Evolutionary conservation across 2,888 invertebrate species (phyloP).

Genomic region (Seira ritae): DNA sequence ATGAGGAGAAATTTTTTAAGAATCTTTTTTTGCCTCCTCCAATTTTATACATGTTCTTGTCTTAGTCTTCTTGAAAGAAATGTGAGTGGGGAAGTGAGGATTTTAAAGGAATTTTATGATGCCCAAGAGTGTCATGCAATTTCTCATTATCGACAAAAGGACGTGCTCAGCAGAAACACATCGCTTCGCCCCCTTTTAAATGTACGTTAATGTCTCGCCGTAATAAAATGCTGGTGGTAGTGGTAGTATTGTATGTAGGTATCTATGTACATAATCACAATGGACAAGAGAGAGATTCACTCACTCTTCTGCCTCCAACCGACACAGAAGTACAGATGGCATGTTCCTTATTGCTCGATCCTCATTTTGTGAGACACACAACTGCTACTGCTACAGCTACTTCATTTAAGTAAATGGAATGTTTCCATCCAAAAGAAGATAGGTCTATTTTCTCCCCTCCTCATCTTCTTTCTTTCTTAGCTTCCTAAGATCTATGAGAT

Average conservation of each 20-base stretch:
- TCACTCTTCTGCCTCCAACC: no score
- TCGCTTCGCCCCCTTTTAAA: conserved; percentile 51
- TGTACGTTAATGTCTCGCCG: conserved; percentile 51
- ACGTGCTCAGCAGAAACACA: conserved; percentile 61
- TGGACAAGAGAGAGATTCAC: neutral
- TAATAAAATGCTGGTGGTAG: no score
- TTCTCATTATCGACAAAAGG: conserved; percentile 72
- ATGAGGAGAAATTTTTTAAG: no score
- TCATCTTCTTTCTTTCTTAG: conserved; percentile 39
- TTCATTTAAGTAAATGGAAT: conserved; percentile 53
- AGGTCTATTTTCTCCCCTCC: conserved; percentile 36
- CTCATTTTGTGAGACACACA: conserved; percentile 29
- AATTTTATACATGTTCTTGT: no score
- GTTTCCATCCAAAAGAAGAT: no score
- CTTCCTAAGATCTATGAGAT: conserved; percentile 36
- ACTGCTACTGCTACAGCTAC: neutral
- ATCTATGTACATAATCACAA: neutral
- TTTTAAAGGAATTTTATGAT: conserved; percentile 69
- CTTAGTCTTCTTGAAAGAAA: no score
- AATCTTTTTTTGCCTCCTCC: no score
- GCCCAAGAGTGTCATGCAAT: conserved; percentile 72
- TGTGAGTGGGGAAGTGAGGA: conserved; percentile 36
- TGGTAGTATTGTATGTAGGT: no score
- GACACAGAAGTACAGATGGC: conserved; percentile 42
- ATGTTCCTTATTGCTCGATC: conserved; percentile 39